Evolutionary conservation across 1,140 invertebrate species (phyloP).

Genomic region (Drosophila neocordata): DNA sequence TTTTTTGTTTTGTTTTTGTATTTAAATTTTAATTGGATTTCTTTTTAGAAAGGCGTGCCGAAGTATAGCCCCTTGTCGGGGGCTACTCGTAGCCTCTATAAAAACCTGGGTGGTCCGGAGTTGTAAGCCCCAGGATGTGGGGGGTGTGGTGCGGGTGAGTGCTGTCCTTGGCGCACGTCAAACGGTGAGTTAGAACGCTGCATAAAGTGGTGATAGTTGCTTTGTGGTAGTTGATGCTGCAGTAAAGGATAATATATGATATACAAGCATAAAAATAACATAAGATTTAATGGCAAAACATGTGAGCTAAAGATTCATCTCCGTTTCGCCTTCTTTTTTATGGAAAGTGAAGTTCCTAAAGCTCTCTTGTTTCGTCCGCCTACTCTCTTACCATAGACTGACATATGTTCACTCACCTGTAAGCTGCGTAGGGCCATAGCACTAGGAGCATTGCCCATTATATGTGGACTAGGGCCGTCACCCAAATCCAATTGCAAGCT

Average conservation of each 20-base stretch:
- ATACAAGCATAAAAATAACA: too few species aligned
- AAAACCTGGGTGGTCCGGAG: constrained; percentile 80
- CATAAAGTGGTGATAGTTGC: constrained; percentile 75
- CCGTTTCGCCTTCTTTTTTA: too few species aligned
- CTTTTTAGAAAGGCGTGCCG: constrained; percentile 78
- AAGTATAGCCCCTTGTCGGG: constrained; percentile 77
- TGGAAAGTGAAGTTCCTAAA: too few species aligned
- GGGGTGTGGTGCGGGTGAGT: constrained; percentile 68
- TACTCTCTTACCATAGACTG: too few species aligned
- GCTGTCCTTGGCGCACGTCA: constrained; percentile 70
- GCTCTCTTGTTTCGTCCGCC: too few species aligned
- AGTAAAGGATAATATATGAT: neutral
- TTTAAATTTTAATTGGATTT: constrained; percentile 51
- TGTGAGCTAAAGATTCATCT: too few species aligned
- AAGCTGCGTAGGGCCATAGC: constrained; percentile 67
- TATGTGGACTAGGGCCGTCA: constrained; percentile 87
- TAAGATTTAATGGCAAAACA: too few species aligned
- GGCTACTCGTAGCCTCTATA: constrained; percentile 81
- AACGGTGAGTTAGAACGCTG: constrained; percentile 79
- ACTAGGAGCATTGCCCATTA: constrained; percentile 63
- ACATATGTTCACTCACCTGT: constrained; percentile 55
- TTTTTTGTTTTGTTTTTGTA: constrained; percentile 27
- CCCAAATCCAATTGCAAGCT: constrained; percentile 90
- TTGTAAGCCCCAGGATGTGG: constrained; percentile 74
- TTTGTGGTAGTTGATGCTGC: constrained; percentile 74